phyloP scores from a whole-genome alignment of 2,888 invertebrate species.

The Orchesellides sinensis region DNA sequence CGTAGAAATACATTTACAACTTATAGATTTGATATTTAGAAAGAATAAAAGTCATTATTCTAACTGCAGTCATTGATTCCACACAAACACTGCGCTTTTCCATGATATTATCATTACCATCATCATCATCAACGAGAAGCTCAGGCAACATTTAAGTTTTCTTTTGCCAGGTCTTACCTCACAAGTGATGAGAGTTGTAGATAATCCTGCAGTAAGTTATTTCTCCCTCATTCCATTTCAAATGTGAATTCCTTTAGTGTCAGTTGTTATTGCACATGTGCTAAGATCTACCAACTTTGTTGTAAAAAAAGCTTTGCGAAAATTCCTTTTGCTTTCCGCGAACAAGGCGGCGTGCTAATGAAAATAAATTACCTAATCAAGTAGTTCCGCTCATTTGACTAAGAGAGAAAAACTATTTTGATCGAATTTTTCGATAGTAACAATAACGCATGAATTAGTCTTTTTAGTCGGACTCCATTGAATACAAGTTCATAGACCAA shows the following conservation, averaged over 20 bases:
- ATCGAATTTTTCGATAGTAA: constrained; percentile 40
- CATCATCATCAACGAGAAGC: background rate
- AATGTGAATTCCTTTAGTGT: background rate
- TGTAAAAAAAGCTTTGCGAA: constrained; percentile 2
- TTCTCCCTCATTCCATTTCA: constrained; percentile 22
- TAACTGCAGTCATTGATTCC: constrained; percentile 32
- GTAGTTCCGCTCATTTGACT: constrained; percentile 62
- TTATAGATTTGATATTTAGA: background rate
- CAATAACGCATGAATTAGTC: background rate
- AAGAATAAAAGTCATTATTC: constrained; percentile 30
- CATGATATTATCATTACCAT: background rate
- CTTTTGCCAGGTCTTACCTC: no score
- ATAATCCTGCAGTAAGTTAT: background rate
- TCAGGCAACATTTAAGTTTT: background rate
- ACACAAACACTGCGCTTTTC: background rate
- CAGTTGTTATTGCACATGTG: constrained; percentile 29
- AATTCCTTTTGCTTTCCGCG: constrained; percentile 37
- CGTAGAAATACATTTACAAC: background rate
- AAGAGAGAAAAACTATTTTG: constrained; percentile 35
- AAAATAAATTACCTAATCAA: constrained; percentile 62
- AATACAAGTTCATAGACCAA: constrained; percentile 1
- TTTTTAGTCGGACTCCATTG: constrained; percentile 10
- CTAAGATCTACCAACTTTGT: background rate
- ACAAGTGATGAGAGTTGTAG: background rate
- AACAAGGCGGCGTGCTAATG: constrained; percentile 38